Base-by-base conservation (phyloP, 2,113 vertebrate species). In the Lycocorax pyrrhopterus region DNA sequence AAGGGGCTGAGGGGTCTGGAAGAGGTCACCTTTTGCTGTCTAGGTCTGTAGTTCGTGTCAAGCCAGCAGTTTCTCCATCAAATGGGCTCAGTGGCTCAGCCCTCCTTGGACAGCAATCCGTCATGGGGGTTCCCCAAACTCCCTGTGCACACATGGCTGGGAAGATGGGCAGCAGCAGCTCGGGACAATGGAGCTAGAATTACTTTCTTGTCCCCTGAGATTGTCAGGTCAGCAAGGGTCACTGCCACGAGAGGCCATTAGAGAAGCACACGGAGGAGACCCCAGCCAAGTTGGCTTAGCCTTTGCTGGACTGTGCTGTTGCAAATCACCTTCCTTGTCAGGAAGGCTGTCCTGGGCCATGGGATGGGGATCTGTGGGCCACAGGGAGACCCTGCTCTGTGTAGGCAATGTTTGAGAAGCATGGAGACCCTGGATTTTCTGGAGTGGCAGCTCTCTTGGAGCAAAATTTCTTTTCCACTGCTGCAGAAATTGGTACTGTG, bases 71-170 rank as follows among this genome's bases (percentile, higher is more conserved):
- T 86, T 58, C 51, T 71, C 47, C 60, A 32, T 52, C 64, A 16
- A 16, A 80, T 0, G 0, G 23, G 8, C 53, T 71, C 0, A 0
- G 52, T 72, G 67, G 64, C 44, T 95, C 55, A 90, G 35, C 20
- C 16, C 44, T 6, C n/a, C 39, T 25, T 16, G 10, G 84, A 46
- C 55, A 77, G 46, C 41, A 37, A 21, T 89, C 62, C 35, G 7
- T 95, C 53, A 6, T 0, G 1, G 37, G 51, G 26, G 14, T 41
- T 73, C 47, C 53, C 41, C 52, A 49, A 1, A 32, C 64, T 82
- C 46, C 8, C 15, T 39, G 30, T 14, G 26, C 62, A 41, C 7
- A 3, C 62, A 13, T 4, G 29, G 67, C 68, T 26, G 30, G n/a
- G 39, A 33, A 79, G 51, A 79, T 10, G 72, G 72, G 76, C 89